These are phyloP conservation scores for Ichneumon xanthorius DNA, from an alignment of 2,888 invertebrate genomes.

Conservation along the genomic window DNA sequence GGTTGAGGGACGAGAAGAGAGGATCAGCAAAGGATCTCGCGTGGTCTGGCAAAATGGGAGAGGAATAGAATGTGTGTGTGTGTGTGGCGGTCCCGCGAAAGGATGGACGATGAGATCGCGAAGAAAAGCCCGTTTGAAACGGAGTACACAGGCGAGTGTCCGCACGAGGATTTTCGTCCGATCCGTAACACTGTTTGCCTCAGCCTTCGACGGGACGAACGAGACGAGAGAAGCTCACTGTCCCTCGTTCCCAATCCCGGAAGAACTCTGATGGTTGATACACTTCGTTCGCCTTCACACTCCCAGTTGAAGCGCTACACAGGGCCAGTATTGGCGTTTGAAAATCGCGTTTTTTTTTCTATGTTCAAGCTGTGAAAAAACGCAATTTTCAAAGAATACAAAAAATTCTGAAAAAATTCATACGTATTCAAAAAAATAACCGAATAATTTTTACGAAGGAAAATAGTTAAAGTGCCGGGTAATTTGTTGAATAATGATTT, in stretches of 20 bases:
- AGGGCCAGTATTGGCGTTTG: no score
- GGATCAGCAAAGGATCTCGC: conserved; percentile 53
- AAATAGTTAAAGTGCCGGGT: no score
- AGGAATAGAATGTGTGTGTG: neutral
- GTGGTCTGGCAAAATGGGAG: neutral
- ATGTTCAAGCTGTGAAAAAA: no score
- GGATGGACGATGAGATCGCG: conserved; percentile 46
- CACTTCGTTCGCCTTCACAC: neutral
- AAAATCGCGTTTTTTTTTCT: no score
- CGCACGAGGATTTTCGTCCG: conserved; percentile 41
- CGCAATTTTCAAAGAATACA: no score
- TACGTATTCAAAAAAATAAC: no score
- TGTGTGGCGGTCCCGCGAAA: neutral
- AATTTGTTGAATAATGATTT: no score
- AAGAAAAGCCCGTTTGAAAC: conserved; percentile 55
- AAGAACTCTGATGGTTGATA: neutral
- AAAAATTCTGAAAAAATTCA: no score
- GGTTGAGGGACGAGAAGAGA: conserved; percentile 40
- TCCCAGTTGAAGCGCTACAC: no score
- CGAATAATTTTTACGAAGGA: no score
- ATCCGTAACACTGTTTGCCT: conserved; percentile 66
- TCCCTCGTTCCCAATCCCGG: neutral
- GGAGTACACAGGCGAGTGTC: conserved; percentile 15
- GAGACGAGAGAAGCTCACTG: neutral
- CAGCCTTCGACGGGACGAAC: neutral